Percentiles rank a stretch among this genome's conserved stretches.
These are phyloP conservation scores for Nymphicus hollandicus DNA, from an alignment of 2,113 vertebrate species.

Conservation along the genomic window DNA sequence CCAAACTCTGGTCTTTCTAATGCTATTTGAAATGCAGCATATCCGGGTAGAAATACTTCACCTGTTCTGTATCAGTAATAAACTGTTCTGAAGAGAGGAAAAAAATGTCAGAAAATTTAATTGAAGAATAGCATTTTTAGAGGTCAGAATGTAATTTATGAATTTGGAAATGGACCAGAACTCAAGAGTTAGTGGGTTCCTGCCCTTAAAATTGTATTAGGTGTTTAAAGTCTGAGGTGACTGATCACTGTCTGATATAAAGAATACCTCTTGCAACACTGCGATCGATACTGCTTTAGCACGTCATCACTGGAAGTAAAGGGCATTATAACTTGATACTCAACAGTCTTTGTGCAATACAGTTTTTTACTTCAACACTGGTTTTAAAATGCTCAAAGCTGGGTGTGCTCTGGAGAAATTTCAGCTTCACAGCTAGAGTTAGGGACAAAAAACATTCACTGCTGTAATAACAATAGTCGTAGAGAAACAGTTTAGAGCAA, in stretches of 20 bases:
- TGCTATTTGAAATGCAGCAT: slow-evolving; percentile 20
- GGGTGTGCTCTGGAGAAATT: slow-evolving; percentile 34
- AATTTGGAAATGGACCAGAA: neutral
- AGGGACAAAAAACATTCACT: neutral
- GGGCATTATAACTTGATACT: neutral
- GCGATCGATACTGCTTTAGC: neutral
- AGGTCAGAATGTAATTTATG: neutral
- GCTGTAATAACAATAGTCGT: neutral
- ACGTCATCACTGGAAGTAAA: neutral
- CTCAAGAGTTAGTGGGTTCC: neutral
- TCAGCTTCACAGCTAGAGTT: slow-evolving; percentile 21
- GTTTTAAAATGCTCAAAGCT: slow-evolving; percentile 2
- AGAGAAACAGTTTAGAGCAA: neutral
- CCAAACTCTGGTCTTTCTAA: neutral
- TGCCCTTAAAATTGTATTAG: neutral
- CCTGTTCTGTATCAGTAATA: neutral
- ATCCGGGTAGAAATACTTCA: neutral
- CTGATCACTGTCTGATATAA: neutral
- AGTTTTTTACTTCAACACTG: neutral
- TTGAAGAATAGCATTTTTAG: neutral
- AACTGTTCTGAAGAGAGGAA: neutral
- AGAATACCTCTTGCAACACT: neutral
- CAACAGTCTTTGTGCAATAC: neutral
- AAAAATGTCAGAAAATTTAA: neutral
- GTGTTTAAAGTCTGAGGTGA: neutral